A percentile compares a stretch with the other conserved stretches of the same genome.
phyloP scores from a whole-genome alignment of 2,113 vertebrate species.

The Chiloscyllium plagiosum region DNA sequence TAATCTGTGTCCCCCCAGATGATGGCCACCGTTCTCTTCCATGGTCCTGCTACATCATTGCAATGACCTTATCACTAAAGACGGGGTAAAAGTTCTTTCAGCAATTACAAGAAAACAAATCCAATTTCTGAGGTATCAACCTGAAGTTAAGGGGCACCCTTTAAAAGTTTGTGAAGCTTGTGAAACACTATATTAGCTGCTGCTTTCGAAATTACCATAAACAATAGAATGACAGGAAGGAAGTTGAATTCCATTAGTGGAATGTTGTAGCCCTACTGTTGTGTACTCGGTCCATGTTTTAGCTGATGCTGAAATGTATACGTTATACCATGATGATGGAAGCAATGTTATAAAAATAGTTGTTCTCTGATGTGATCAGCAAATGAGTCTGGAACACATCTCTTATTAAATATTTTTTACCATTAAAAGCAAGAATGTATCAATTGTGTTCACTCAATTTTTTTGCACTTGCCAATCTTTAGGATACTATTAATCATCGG shows the following conservation, averaged over 20 bases:
- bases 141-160: background rate
- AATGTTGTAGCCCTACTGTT: background rate
- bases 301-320: background rate
- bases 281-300: background rate
- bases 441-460: background rate
- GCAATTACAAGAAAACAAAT: no score
- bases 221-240: background rate
- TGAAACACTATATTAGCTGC: background rate
- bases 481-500: background rate
- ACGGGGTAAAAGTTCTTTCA: background rate
- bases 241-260: background rate
- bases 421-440: background rate
- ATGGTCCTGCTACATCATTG: background rate
- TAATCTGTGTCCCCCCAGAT: background rate
- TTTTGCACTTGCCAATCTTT: background rate
- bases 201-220: background rate
- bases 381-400: background rate
- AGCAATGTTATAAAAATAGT: background rate
- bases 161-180: background rate
- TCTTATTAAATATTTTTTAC: background rate
- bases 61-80: background rate
- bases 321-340: background rate
- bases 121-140: background rate
- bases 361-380: background rate
- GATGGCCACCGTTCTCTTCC: background rate